Conservation (phyloP, 2,113 vertebrate species). For the Brienomyrus longianalis region DNA sequence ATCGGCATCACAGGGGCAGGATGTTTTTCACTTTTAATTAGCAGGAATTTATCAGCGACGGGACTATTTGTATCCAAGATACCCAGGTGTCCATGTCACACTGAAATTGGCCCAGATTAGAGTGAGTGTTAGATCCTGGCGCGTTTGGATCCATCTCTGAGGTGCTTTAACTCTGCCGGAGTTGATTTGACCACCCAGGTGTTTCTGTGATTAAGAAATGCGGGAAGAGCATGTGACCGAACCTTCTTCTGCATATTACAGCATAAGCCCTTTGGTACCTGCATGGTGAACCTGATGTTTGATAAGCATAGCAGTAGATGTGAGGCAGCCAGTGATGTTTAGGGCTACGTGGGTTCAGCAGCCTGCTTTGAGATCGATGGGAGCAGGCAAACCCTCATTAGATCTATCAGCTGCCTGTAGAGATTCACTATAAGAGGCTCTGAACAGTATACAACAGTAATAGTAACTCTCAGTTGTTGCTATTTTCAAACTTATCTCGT, state of each 20-base stretch:
- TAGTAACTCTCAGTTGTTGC: neutral
- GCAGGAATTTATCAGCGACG: conserved; percentile 86
- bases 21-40: conserved; percentile 90
- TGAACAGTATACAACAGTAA: neutral
- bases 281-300: neutral
- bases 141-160: neutral
- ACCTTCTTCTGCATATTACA: neutral
- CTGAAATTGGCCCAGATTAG: neutral
- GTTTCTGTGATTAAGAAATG: neutral
- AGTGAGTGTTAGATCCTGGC: neutral
- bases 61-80: conserved; percentile 49
- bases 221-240: neutral
- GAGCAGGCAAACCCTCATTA: neutral
- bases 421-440: neutral
- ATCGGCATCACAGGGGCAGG: conserved; percentile 81
- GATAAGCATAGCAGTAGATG: neutral
- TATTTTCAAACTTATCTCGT: neutral
- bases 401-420: neutral
- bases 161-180: neutral
- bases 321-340: neutral
- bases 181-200: neutral
- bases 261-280: neutral
- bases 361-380: neutral
- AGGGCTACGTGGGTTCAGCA: neutral
- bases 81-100: conserved; percentile 22